phyloP scores from a whole-genome alignment of 2,113 vertebrate genomes.

The Apodemus sylvaticus region DNA sequence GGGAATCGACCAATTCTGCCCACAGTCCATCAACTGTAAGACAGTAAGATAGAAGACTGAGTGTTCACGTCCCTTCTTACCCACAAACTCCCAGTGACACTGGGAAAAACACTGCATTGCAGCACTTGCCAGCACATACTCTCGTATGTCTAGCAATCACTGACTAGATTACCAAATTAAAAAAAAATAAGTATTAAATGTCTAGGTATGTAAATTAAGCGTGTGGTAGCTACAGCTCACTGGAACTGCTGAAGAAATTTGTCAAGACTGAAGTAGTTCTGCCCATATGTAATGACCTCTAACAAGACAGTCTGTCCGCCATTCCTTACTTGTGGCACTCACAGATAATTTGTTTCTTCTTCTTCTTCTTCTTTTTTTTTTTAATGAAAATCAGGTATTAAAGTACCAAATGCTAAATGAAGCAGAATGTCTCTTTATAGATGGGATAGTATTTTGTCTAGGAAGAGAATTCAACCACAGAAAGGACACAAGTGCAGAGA shows the following conservation, averaged over 20 bases:
- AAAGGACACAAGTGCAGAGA: slow-evolving; percentile 49
- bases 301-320: slow-evolving; percentile 43
- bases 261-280: slow-evolving; percentile 73
- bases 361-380: neutral
- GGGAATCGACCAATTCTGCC: slow-evolving; percentile 54
- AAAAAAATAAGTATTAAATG: slow-evolving; percentile 81
- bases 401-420: slow-evolving; percentile 55
- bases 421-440: slow-evolving; percentile 44
- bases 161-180: slow-evolving; percentile 82
- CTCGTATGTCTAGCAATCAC: slow-evolving; percentile 77
- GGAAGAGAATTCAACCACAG: slow-evolving; percentile 48
- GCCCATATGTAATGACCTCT: slow-evolving; percentile 58
- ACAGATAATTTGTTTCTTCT: slow-evolving; percentile 42
- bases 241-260: slow-evolving; percentile 77
- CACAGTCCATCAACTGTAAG: slow-evolving; percentile 36
- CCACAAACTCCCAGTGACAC: slow-evolving; percentile 85
- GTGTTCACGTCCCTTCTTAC: slow-evolving; percentile 66
- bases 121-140: slow-evolving; percentile 84
- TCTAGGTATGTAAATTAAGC: slow-evolving; percentile 80
- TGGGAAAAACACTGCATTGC: slow-evolving; percentile 89
- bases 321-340: slow-evolving; percentile 66
- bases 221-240: slow-evolving; percentile 71
- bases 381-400: slow-evolving; percentile 57
- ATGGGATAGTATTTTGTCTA: slow-evolving; percentile 50
- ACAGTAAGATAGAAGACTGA: slow-evolving; percentile 17